These are phyloP conservation scores for Natrix natrix DNA, from an alignment of 2,797 vertebrate species.

Conservation along the genomic window DNA sequence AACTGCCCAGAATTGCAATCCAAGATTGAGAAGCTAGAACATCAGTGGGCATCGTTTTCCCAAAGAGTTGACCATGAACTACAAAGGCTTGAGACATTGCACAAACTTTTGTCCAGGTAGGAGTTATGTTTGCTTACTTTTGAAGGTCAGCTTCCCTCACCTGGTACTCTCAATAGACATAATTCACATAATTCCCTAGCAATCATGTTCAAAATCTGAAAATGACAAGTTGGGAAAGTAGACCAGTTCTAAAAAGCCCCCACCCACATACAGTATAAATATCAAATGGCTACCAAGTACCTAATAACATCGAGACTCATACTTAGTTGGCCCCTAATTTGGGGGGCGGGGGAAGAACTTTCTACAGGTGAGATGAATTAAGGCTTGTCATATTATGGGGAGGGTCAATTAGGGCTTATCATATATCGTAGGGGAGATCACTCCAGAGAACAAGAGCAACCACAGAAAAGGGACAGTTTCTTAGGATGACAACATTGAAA, in stretches of 20 bases:
- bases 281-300: background rate
- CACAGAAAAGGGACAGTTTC: background rate
- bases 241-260: background rate
- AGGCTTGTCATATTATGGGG: background rate
- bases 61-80: constrained; percentile 72
- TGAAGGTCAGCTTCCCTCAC: background rate
- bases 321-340: background rate
- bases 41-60: constrained; percentile 73
- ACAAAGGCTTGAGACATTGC: constrained; percentile 60
- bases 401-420: background rate
- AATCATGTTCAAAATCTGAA: background rate
- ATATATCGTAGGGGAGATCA: background rate
- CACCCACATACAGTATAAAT: background rate
- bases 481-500: background rate
- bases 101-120: constrained; percentile 76
- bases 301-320: background rate
- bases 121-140: background rate
- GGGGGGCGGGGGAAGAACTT: background rate
- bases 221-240: background rate
- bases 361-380: background rate
- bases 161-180: background rate
- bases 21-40: constrained; percentile 70
- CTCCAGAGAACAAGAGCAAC: background rate
- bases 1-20: constrained; percentile 69
- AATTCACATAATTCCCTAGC: background rate